phyloP scores from a whole-genome alignment of 92 coral and sea anemone genomes.

The Anthopleura xanthogrammica region DNA sequence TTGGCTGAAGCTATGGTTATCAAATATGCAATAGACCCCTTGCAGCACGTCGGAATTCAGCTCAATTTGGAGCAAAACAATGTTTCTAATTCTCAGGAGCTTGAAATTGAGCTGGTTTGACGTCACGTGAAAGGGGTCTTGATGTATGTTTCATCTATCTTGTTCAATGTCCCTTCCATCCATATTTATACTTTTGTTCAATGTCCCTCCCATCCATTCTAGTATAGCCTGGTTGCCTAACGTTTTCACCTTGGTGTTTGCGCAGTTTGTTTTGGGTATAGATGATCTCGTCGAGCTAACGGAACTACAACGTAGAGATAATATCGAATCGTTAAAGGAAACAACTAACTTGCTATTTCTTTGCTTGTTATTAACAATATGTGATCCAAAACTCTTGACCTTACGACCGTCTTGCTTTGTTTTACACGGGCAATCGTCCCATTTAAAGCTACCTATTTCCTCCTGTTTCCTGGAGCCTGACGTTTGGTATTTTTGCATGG shows the following conservation, averaged over 20 bases:
- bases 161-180: no score
- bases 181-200: no score
- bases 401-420: neutral
- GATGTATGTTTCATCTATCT: no score
- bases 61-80: no score
- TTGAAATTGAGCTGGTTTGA: no score
- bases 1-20: no score
- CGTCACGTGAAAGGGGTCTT: no score
- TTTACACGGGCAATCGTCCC: conserved; percentile 7
- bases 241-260: neutral
- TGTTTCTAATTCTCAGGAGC: no score
- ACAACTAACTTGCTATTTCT: neutral
- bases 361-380: neutral
- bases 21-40: no score
- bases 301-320: conserved; percentile 23
- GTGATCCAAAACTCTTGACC: neutral
- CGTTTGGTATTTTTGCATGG: neutral
- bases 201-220: neutral
- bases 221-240: neutral
- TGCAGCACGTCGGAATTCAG: no score
- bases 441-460: neutral
- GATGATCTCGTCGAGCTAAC: conserved; percentile 25
- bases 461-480: neutral
- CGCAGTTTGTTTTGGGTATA: neutral
- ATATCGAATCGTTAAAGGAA: conserved; percentile 9